Conservation (phyloP, 2,797 vertebrate species). For the Aselliscus stoliczkanus region DNA sequence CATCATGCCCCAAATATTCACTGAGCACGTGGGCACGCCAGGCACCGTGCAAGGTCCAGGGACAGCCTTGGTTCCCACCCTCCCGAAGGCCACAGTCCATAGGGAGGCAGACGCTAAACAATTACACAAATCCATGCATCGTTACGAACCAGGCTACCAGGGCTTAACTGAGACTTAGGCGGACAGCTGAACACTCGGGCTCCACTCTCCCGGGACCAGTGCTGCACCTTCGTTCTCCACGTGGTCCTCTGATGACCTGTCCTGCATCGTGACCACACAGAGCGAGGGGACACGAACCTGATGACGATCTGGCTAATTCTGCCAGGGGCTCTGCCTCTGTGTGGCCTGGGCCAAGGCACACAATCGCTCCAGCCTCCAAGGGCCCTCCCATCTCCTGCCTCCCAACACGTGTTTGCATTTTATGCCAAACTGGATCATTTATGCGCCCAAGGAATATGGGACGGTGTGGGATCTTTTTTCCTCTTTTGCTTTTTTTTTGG, state of each 20-base stretch:
- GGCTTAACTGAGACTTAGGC: fast-evolving
- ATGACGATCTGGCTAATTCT: fast-evolving
- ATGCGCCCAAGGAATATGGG: neutral
- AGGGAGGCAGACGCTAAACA: neutral
- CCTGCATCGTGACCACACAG: neutral
- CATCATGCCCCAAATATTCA: neutral
- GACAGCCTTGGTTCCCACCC: neutral
- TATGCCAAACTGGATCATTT: neutral
- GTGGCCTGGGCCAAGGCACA: neutral
- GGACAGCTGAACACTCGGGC: fast-evolving
- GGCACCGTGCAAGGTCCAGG: neutral
- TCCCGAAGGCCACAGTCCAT: neutral
- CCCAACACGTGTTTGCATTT: neutral
- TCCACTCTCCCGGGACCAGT: neutral
- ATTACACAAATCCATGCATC: fast-evolving
- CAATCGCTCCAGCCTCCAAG: neutral
- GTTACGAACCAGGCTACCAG: neutral
- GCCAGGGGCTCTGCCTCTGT: neutral
- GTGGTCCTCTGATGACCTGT: neutral
- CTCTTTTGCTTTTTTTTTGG: neutral
- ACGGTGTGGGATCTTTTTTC: neutral
- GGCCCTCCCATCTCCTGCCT: neutral
- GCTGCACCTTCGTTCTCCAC: fast-evolving
- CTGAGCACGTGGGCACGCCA: fast-evolving
- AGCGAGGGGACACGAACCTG: neutral